These are phyloP conservation scores for Camponotus floridanus DNA, from an alignment of 1,140 invertebrate genomes.

Conservation along the genomic window DNA sequence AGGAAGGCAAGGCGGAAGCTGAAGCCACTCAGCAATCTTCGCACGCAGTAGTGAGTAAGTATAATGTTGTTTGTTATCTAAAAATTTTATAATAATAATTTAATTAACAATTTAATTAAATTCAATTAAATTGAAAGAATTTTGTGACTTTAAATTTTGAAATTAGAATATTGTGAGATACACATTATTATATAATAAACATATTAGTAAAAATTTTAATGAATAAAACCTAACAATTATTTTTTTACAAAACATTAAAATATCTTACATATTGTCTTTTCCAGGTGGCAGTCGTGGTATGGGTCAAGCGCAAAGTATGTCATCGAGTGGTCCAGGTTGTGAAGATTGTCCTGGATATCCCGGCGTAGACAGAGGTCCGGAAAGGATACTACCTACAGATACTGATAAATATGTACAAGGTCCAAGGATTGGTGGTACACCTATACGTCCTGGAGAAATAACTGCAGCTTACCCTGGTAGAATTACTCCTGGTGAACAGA, in stretches of 20 bases:
- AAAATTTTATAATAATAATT: neutral
- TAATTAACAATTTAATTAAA: conserved; percentile 15
- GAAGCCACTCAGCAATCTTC: conserved; percentile 91
- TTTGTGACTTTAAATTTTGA: neutral
- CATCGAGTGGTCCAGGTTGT: conserved; percentile 82
- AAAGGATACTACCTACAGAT: conserved; percentile 29
- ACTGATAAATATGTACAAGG: conserved; percentile 1
- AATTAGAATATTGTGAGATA: neutral
- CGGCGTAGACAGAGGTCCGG: conserved; percentile 59
- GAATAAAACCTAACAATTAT: neutral
- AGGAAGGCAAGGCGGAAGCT: conserved; percentile 92
- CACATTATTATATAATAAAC: neutral
- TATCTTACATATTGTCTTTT: conserved; percentile 62
- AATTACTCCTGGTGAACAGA: conserved; percentile 5
- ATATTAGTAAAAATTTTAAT: conserved; percentile 6
- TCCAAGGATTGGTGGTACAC: neutral
- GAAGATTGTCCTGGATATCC: conserved; percentile 82
- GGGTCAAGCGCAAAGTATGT: conserved; percentile 93
- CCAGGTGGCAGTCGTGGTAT: conserved; percentile 91
- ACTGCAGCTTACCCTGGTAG: conserved; percentile 20
- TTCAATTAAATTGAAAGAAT: conserved; percentile 37
- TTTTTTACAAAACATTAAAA: conserved; percentile 2
- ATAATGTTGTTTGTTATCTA: conserved; percentile 1
- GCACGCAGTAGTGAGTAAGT: conserved; percentile 92
- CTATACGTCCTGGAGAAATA: conserved; percentile 20